Evolutionary conservation across 2,888 invertebrate genomes (phyloP).

Genomic region (Scaeva pyrastri): DNA sequence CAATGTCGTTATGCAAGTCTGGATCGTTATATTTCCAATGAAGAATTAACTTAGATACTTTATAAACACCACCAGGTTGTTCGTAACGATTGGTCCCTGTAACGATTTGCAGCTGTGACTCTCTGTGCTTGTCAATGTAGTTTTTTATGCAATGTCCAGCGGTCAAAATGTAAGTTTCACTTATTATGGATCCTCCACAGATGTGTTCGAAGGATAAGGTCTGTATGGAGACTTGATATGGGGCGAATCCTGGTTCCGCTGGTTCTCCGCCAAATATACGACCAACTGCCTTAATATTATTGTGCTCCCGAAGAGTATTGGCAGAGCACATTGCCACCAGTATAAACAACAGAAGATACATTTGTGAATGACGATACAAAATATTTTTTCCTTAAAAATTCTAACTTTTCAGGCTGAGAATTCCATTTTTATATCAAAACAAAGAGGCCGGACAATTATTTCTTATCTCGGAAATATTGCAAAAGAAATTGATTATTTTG

Average conservation of each 20-base stretch:
- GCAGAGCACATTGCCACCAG: background rate
- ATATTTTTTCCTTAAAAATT: background rate
- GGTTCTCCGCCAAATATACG: conserved; percentile 81
- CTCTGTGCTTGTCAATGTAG: conserved; percentile 78
- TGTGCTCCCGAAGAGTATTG: conserved; percentile 68
- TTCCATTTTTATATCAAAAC: conserved; percentile 25
- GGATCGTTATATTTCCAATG: conserved; percentile 81
- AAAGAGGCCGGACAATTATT: too few species aligned
- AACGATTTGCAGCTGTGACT: conserved; percentile 77
- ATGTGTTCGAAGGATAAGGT: conserved; percentile 78
- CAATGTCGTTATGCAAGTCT: conserved; percentile 87
- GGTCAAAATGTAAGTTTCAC: conserved; percentile 81
- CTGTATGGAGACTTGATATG: conserved; percentile 83
- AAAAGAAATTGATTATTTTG: too few species aligned
- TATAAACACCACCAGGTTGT: conserved; percentile 79
- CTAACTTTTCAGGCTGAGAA: background rate
- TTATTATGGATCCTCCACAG: conserved; percentile 83
- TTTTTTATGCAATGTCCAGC: conserved; percentile 82
- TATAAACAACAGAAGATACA: background rate
- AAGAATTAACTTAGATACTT: conserved; percentile 79
- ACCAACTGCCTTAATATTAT: conserved; percentile 70
- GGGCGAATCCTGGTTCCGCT: conserved; percentile 80
- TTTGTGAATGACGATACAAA: background rate
- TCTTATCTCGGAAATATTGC: too few species aligned
- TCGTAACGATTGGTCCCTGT: conserved; percentile 80